Conservation (phyloP, 2,888 invertebrate species). For the Trypoxylon attenuatum region DNA sequence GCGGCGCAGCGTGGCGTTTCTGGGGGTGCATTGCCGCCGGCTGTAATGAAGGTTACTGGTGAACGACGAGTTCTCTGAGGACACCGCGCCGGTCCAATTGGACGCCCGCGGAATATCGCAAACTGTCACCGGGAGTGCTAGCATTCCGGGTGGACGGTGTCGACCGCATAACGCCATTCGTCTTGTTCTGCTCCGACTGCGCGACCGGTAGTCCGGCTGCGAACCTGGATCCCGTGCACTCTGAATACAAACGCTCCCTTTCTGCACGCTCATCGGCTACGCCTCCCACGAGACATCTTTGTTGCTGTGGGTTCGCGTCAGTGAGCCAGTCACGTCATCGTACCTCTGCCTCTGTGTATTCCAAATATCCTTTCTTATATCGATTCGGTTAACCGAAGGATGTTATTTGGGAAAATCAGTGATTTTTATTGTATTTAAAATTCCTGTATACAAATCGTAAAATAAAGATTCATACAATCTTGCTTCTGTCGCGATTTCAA, state of each 20-base stretch:
- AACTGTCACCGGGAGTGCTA: conserved; percentile 51
- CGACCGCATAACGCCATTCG: conserved; percentile 57
- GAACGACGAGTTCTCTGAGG: conserved; percentile 58
- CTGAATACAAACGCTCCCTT: conserved; percentile 10
- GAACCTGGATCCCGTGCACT: conserved; percentile 28
- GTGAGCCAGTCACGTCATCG: neutral
- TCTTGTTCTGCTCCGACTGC: conserved; percentile 54
- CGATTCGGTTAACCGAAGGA: no score
- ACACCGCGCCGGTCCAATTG: conserved; percentile 31
- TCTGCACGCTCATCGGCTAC: neutral
- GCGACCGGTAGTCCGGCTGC: conserved; percentile 26
- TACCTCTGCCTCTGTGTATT: no score
- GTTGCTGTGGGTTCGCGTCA: neutral
- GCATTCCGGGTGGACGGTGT: conserved; percentile 32
- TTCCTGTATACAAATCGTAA: no score
- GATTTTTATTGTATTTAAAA: no score
- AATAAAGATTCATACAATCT: no score
- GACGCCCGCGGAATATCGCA: conserved; percentile 52
- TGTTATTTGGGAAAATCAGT: no score
- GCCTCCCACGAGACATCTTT: neutral
- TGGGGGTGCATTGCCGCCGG: conserved; percentile 19
- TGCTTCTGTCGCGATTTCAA: no score
- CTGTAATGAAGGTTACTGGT: conserved; percentile 50
- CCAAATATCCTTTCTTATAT: no score
- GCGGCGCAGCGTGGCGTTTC: neutral